A percentile compares a stretch with the other conserved stretches of the same genome.
phyloP scores from a whole-genome alignment of 2,113 vertebrate genomes.

The Pachypanchax playfairii region DNA sequence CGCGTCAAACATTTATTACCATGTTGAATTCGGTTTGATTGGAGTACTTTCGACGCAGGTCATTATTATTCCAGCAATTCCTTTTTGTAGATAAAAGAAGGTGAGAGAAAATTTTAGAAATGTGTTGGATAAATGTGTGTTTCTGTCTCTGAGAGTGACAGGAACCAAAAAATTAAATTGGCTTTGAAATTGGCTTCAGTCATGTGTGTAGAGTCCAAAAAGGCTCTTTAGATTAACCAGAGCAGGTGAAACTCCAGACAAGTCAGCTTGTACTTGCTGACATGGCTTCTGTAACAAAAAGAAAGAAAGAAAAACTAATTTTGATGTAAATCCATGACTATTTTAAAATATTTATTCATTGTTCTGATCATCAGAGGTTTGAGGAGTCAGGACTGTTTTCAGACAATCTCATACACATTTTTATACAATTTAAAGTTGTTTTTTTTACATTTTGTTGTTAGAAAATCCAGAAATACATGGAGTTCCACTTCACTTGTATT shows the following conservation, averaged over 20 bases:
- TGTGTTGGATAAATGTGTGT: background rate
- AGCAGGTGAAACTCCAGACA: background rate
- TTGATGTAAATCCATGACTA: background rate
- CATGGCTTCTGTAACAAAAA: background rate
- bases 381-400: no score
- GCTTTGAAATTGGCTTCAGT: conserved; percentile 44
- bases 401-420: no score
- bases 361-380: no score
- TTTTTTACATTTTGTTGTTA: no score
- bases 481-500: no score
- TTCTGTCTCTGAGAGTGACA: background rate
- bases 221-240: conserved; percentile 19
- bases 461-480: no score
- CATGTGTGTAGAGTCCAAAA: conserved; percentile 37
- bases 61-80: background rate
- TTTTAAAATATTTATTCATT: background rate
- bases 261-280: no score
- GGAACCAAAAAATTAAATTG: background rate
- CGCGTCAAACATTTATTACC: conserved; percentile 17
- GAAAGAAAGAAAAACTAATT: background rate
- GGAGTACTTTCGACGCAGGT: no score
- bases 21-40: background rate
- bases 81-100: background rate
- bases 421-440: no score
- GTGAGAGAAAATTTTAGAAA: background rate